Percentiles rank a stretch among this genome's conserved stretches.
phyloP scores from a whole-genome alignment of 2,113 vertebrate species.

The Alexandromys fortis region DNA sequence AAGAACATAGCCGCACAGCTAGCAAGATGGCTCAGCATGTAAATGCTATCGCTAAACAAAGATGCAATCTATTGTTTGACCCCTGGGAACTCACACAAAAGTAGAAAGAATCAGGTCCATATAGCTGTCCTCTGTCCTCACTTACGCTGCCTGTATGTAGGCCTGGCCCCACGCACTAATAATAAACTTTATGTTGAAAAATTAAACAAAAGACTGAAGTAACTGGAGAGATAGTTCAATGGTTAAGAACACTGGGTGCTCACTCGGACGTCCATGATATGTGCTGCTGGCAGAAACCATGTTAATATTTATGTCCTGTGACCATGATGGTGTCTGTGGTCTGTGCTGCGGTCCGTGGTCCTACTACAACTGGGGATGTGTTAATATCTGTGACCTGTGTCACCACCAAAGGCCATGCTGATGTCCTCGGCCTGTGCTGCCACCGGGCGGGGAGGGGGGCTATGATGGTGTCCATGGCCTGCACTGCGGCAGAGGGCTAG shows the following conservation, averaged over 20 bases:
- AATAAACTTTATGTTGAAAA: neutral
- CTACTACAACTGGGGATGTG: neutral
- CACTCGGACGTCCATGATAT: too few species aligned
- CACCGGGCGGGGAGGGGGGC: neutral
- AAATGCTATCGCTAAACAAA: neutral
- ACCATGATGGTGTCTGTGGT: neutral
- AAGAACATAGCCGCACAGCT: neutral
- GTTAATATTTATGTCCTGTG: neutral
- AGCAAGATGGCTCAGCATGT: neutral
- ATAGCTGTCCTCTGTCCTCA: neutral
- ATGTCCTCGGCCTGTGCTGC: neutral
- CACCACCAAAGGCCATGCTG: too few species aligned
- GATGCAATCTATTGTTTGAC: neutral
- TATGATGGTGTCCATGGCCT: neutral
- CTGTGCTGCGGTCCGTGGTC: neutral
- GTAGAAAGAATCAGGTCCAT: neutral
- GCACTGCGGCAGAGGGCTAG: neutral
- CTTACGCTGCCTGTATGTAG: neutral
- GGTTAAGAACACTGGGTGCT: neutral
- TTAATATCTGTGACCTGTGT: neutral
- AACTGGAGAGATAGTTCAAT: neutral
- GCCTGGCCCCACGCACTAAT: neutral
- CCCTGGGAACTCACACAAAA: neutral
- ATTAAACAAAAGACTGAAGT: neutral
- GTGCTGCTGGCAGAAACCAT: neutral